Evolutionary conservation across 2,113 vertebrate species (phyloP), one percentile per base, ranked within the genome.

Genomic region (Sebastes schlegelii): DNA sequence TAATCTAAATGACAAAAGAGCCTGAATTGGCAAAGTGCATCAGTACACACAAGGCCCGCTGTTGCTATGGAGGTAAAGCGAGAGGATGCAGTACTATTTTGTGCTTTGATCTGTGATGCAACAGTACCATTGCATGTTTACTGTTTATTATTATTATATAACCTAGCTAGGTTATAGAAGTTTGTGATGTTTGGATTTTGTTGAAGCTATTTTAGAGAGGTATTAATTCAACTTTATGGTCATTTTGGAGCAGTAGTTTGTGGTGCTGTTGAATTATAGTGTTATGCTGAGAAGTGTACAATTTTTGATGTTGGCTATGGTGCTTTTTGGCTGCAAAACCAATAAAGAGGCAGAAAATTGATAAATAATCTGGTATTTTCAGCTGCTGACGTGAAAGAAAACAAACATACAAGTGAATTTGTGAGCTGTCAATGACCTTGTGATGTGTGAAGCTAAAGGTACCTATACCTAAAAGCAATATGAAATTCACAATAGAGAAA

Each of bases 1-100:
- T 91, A 46, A 95, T 95, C 91, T 95, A 62, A 95, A 95, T 95
- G 89, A 95, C 93, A 95, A 95, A 94, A 88, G 92, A 80, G 65
- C 67, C 69, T 87, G 89, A 92, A 93, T 92, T 76, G 84, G 81
- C 51, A 71, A 45, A 77, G 40, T 88, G 90, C 90, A 83, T 92
- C 90, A 92, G 88, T 82, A 79, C 68, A 86, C 74, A 75, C 86
- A 87, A 87, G 74, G 83, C 69, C 54, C 75, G 16, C 82, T 63
- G 95, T 95, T 95, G 94, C 95, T 92, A 95, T 95, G 94, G 94
- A 64, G 87, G 90, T 85, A 71, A 79, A 91, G 75, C 72, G 84
- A 48, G 68, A 82, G 78, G 84, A 74, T 49, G 69, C 72, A 81
- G 86, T 74, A 76, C 54, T 87, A 85, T 90, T 75, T 79, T 54